These are phyloP conservation scores for Calypte anna DNA, from an alignment of 2,113 vertebrate species.

Conservation along the genomic window DNA sequence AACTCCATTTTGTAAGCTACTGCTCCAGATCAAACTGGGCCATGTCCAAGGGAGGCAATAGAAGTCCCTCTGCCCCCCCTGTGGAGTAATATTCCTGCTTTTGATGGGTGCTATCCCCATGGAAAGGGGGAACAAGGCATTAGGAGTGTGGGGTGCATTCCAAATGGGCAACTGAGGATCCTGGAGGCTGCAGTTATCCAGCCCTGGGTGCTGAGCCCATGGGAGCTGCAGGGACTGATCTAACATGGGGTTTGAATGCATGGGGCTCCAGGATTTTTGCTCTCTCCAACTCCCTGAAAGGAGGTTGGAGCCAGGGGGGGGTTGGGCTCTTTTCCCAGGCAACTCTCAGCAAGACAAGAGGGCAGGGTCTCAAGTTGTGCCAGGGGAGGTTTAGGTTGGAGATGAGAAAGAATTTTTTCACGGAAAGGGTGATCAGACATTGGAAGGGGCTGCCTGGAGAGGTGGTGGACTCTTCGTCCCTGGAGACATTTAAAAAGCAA, in stretches of 20 bases:
- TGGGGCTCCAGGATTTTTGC: not conserved
- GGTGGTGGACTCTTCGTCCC: too few relatives aligned
- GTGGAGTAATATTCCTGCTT: not conserved
- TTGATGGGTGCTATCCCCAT: not conserved
- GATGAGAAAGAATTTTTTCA: too few relatives aligned
- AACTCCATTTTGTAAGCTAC: not conserved
- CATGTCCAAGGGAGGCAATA: not conserved
- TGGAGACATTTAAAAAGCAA: too few relatives aligned
- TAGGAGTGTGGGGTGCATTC: accelerated
- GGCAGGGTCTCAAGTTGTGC: too few relatives aligned
- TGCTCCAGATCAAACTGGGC: not conserved
- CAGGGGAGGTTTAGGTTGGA: too few relatives aligned
- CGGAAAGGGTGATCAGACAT: too few relatives aligned
- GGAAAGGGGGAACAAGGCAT: not conserved
- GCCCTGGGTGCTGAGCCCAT: not conserved
- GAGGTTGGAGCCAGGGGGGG: too few relatives aligned
- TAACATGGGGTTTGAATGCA: too few relatives aligned
- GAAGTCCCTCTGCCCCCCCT: not conserved
- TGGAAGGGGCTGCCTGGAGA: too few relatives aligned
- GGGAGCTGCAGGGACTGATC: not conserved
- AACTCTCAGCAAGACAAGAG: too few relatives aligned
- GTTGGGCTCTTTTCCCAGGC: too few relatives aligned
- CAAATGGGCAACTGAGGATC: not conserved
- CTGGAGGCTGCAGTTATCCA: not conserved
- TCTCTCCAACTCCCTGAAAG: too few relatives aligned